Evolutionary conservation across 2,113 vertebrate genomes (phyloP), one percentile per base, ranked within the genome.

Genomic region (Salvelinus alpinus): DNA sequence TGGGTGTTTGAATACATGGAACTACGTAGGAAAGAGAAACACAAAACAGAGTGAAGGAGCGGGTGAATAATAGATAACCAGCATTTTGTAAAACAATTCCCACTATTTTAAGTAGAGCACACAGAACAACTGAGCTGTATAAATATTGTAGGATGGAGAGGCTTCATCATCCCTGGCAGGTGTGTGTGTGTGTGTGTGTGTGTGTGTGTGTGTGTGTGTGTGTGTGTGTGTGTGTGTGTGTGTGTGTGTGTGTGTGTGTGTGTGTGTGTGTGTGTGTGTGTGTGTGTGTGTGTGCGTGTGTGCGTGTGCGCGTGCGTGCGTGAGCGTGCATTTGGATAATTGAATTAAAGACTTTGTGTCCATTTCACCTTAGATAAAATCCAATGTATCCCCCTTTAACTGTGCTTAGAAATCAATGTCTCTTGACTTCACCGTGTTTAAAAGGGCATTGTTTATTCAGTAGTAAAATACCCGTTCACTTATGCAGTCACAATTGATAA

Each of bases 81-180:
- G 82, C 81, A 82, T 85, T 91, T 88, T 88, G 85, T 85, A 72
- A 85, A 86, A 85, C 80, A 81, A 77, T 87, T 85, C 80, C 70
- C 64, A 14, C 72, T 80, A 73, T 79, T 83, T 76, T 78, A 84
- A 82, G 83, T 78, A 34, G 73, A 84, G 83, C 76, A 78, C 76
- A 85, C 75, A 64, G 78, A 87, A 85, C 82, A 85, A 85, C 47
- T 80, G 81, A 78, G 72, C 82, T 84, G 77, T 78, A 88, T 90
- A 77, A 86, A 91, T 91, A 87, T 85, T 88, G 77, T 79, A 90
- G 84, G 29, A 70, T 5, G 34, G 66, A 24, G 48, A 81, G 64
- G 76, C 76, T 84, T 76, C 79, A 84, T 74, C 74, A 76, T 84
- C 79, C 29, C 80, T 81, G n/a, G 31, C 38, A 24, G 12, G 70